Base-by-base conservation (phyloP, 2,888 invertebrate genomes). In the Rutpela maculata region DNA sequence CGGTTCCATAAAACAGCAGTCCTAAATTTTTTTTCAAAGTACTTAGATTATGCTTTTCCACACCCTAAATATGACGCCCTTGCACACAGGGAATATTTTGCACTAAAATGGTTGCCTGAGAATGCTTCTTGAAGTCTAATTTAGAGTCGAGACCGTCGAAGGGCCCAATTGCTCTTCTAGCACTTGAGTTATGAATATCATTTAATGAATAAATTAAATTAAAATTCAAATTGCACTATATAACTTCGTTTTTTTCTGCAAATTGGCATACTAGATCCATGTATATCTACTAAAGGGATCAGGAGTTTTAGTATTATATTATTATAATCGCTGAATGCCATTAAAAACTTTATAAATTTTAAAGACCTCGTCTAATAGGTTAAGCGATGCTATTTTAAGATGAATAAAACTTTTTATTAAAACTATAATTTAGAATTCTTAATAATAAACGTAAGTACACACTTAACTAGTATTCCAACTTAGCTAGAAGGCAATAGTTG, bases 121-220 rank as follows among this genome's bases (percentile, higher is more conserved):
- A 62, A 62, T 31, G 62, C 10, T n/a, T 22, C 62, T 38, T 19
- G 43, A 10, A 43, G 38, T 19, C n/a, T 43, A 65, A 65, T 65
- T 65, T 65, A 65, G 50, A 18, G 43, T 19, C 31, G 65, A 15
- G 63, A 43, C 10, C 65, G 31, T 12, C 38, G 38, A 31, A 65
- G 15, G n/a, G n/a, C 50, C 43, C 65, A 19, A 22, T 12, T 43
- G 65, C 19, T 22, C 19, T n/a, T 18, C 65, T 65, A 65, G 65
- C 65, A 38, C 38, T 65, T 17, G 43, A 43, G 65, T 43, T 65
- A 65, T 65, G 65, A 65, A 65, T 65, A 65, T 65, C 18, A 65
- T 65, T 65, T 43, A 65, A 65, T 65, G 65, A 65, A 65, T 65
- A 65, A 65, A 65, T 65, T 43, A 65, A 65, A 22, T 65, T 43